Percentiles rank a stretch among this genome's conserved stretches.
Evolutionary conservation across 2,113 vertebrate species (phyloP).

Genomic region (Dendrocopos noguchii): DNA sequence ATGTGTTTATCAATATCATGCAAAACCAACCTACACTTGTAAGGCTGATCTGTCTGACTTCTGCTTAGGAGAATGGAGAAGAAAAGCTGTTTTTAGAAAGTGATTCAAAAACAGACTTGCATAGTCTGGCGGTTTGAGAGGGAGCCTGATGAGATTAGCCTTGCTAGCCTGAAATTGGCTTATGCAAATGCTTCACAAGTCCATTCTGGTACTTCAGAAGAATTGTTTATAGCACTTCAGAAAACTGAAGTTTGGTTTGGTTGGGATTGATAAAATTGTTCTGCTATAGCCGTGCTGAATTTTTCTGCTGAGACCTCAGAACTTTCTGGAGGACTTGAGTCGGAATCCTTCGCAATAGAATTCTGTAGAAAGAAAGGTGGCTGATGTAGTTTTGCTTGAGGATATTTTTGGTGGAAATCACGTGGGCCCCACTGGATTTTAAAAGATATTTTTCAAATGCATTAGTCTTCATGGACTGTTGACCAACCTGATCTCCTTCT

Average conservation of each 20-base stretch:
- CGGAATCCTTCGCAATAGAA: neutral
- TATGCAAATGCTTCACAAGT: neutral
- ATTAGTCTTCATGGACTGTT: neutral
- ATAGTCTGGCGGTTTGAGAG: neutral
- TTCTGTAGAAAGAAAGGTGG: neutral
- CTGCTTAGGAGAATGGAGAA: neutral
- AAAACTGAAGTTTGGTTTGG: neutral
- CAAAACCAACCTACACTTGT: neutral
- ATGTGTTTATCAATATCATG: neutral
- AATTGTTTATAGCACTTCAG: neutral
- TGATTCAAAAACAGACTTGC: neutral
- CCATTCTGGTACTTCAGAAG: neutral
- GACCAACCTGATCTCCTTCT: no score
- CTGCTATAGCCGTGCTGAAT: neutral
- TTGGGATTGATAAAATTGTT: neutral
- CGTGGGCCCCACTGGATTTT: neutral
- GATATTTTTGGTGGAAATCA: neutral
- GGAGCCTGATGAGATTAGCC: constrained; percentile 15
- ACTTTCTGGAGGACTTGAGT: neutral
- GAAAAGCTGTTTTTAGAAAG: neutral
- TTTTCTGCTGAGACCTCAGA: neutral
- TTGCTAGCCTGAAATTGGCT: neutral
- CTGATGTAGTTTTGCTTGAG: neutral
- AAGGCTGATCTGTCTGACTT: constrained; percentile 6
- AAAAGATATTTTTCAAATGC: neutral